phyloP scores from a whole-genome alignment of 2,888 invertebrate genomes.

The Drosophila parthenogenetica region DNA sequence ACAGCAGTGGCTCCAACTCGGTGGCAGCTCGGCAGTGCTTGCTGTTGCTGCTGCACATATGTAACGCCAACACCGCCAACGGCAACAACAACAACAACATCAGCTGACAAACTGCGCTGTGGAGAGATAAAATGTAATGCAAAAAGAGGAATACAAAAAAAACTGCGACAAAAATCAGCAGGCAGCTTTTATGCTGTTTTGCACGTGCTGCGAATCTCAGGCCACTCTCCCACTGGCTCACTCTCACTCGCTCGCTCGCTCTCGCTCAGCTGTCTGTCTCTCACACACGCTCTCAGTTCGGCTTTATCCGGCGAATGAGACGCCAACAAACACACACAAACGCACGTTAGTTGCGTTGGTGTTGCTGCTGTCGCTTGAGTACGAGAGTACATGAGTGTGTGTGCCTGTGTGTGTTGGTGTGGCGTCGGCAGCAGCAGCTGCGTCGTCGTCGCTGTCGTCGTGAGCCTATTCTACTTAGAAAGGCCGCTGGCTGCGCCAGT shows the following conservation, averaged over 20 bases:
- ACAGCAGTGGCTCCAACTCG: slow-evolving; percentile 27
- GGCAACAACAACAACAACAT: slow-evolving; percentile 35
- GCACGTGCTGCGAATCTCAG: slow-evolving; percentile 77
- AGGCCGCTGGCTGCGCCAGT: slow-evolving; percentile 76
- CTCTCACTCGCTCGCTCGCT: slow-evolving; percentile 17
- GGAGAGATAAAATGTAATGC: slow-evolving; percentile 44
- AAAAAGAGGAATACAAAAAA: slow-evolving; percentile 39
- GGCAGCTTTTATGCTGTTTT: slow-evolving; percentile 67
- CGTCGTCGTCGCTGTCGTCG: slow-evolving; percentile 27
- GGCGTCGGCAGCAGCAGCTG: slow-evolving; percentile 42
- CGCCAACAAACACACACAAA: slow-evolving; percentile 57
- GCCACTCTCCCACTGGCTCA: slow-evolving; percentile 34
- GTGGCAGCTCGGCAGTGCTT: slow-evolving; percentile 28
- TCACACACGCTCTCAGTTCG: slow-evolving; percentile 32
- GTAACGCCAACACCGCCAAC: slow-evolving; percentile 28
- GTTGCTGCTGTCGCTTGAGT: slow-evolving; percentile 24
- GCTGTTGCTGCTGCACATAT: slow-evolving; percentile 32
- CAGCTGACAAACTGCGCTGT: slow-evolving; percentile 54
- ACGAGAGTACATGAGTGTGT: background rate
- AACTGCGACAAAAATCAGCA: slow-evolving; percentile 50
- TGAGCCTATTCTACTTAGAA: slow-evolving; percentile 82
- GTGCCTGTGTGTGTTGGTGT: slow-evolving; percentile 25
- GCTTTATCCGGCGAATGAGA: slow-evolving; percentile 80
- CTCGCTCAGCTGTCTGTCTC: slow-evolving; percentile 32
- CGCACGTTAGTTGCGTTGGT: slow-evolving; percentile 39